Base-by-base conservation (phyloP, 2,888 invertebrate genomes). In the Meloe dianella region DNA sequence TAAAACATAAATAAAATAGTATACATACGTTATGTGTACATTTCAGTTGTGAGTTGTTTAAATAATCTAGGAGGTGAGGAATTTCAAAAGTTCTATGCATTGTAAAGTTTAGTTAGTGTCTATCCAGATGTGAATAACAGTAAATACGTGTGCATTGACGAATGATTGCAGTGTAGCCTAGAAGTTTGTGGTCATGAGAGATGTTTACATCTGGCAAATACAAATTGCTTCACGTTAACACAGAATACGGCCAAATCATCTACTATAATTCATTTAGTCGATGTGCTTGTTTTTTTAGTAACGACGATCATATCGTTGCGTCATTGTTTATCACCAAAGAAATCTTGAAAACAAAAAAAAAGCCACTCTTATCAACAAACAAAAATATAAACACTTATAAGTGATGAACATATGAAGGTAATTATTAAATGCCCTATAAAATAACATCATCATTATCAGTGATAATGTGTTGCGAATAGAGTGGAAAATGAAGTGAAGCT, bases 161-260 rank as follows among this genome's bases (percentile, higher is more conserved):
- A 61, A 68, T 68, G 68, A 66, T 66, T 66, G 24, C 63, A 65
- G 65, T 57, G 6, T 35, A 60, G 67, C 10, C 65, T 68, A 60
- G 68, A 63, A 61, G 22, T 51, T 61, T 67, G 69, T 65, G 69
- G 72, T 68, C 69, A 67, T 66, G 70, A 70, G 65, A 65, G 71
- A 71, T 66, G 66, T 63, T 51, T 57, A 65, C 65, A 65, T 66
- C 32, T 71, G 68, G 71, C 73, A 67, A 66, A 64, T 66, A 73
- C 71, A 67, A 70, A 73, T 73, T 63, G 65, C 67, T 62, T 35
- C 47, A 61, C 67, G 70, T 70, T 73, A 71, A 66, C 41, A 61
- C 38, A 63, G 62, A 66, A 61, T 61, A 68, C 66, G 57, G 57
- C 30, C 7, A 64, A 58, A n/a, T 20, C 68, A 65, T 67, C 65